Base-by-base conservation (phyloP, 2,797 vertebrate genomes). In the Pygocentrus nattereri region DNA sequence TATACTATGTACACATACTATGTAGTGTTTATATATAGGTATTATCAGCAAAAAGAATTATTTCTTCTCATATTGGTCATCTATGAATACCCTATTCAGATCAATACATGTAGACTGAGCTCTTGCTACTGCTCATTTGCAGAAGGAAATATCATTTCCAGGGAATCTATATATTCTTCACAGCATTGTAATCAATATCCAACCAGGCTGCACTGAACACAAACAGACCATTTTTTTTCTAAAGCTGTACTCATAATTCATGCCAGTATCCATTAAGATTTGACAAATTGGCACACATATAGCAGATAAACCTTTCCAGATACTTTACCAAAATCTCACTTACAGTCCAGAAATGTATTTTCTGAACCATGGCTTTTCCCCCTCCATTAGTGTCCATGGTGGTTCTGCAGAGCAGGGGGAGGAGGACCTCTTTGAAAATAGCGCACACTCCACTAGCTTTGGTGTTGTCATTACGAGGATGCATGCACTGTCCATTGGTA, bases 381-480 rank as follows among this genome's bases (percentile, higher is more conserved):
- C 31, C 49, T 71, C 47, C 58, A 62, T 76, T 72, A 71, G 23
- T 72, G 67, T 76, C 74, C 47, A 72, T 21, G 15, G 67, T 64
- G 38, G 54, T 30, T 71, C 79, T 80, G 79, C 31, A 64, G 80
- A 62, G 65, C 80, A 68, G 30, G 31, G 54, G 25, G 30, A 58
- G 38, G 65, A 75, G 54, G 7, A 12, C 64, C 15, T 49, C 15
- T 58, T 74, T n/a, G 2, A 74, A 74, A 68, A 65, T 65, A 56
- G 13, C 49, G n/a, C 50, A 54, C 49, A 56, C 50, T 74, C 72
- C 12, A 21, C 58, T 64, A 31, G 56, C 47, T 72, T 80, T 65
- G 58, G 58, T 62, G 78, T 47, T 78, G 56, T 52, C 54, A 79
- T 73, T 61, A 73, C 62, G 44, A 56, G 56, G 78, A 79, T 50